phyloP scores from a whole-genome alignment of 2,888 invertebrate genomes.

The Gastracanthus pulcherrimus region DNA sequence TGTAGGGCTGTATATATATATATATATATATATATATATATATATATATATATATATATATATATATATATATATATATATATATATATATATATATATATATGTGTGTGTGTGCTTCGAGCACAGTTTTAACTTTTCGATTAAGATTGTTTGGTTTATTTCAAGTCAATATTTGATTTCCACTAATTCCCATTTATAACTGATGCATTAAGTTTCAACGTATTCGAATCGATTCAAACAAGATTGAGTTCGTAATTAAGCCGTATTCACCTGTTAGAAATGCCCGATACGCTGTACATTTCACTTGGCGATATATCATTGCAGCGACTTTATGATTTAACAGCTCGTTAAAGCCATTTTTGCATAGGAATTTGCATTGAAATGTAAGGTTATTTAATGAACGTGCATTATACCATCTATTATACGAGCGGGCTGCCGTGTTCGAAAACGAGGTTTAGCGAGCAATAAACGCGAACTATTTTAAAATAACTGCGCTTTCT shows the following conservation, averaged over 20 bases:
- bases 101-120: no score
- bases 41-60: no score
- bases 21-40: not conserved
- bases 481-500: slow-evolving; percentile 12
- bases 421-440: not conserved
- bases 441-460: slow-evolving; percentile 30
- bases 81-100: no score
- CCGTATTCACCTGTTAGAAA: not conserved
- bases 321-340: not conserved
- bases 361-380: slow-evolving; percentile 22
- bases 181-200: no score
- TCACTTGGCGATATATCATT: not conserved
- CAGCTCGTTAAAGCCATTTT: slow-evolving; percentile 18
- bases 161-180: no score
- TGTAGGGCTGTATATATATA: not conserved
- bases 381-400: slow-evolving; percentile 29
- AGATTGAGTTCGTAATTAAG: not conserved
- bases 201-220: no score
- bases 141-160: no score
- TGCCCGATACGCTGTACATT: not conserved
- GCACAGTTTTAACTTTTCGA: no score
- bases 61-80: no score
- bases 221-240: no score
- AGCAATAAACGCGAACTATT: slow-evolving; percentile 1
- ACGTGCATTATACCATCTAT: slow-evolving; percentile 9